Evolutionary conservation across 2,113 vertebrate species (phyloP).

Genomic region (Notechis scutatus): DNA sequence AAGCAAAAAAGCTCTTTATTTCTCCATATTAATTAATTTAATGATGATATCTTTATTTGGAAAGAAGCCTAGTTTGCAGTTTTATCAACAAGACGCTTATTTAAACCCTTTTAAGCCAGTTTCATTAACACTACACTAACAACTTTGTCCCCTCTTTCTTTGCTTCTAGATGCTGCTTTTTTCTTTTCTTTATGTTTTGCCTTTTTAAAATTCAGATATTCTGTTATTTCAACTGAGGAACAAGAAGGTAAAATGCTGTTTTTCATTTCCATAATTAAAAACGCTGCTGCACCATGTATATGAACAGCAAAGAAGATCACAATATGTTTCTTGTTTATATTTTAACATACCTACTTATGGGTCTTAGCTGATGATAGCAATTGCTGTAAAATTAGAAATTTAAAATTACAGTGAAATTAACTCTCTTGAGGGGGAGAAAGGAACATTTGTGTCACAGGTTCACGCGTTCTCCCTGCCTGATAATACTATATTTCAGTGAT

Average conservation of each 20-base stretch:
- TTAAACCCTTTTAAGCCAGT: slow-evolving; percentile 12
- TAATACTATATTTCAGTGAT: background rate
- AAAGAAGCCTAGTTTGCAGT: slow-evolving; percentile 19
- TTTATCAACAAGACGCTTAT: slow-evolving; percentile 24
- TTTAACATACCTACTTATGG: background rate
- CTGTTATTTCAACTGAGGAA: slow-evolving; percentile 61
- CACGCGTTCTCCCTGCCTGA: background rate
- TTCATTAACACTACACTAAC: slow-evolving; percentile 50
- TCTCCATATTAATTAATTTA: slow-evolving; percentile 15
- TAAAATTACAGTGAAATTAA: slow-evolving; percentile 14
- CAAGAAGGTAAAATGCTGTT: slow-evolving; percentile 66
- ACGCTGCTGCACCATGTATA: background rate
- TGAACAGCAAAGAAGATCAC: background rate
- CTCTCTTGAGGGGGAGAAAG: background rate
- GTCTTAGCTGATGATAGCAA: background rate
- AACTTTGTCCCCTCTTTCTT: slow-evolving; percentile 60
- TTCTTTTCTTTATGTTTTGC: slow-evolving; percentile 68
- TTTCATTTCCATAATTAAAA: slow-evolving; percentile 13
- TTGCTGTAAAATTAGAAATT: background rate
- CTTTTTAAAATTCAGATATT: slow-evolving; percentile 69
- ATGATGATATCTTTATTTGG: background rate
- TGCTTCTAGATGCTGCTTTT: slow-evolving; percentile 72
- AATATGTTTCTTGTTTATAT: background rate
- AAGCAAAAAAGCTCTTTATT: background rate
- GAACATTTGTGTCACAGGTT: background rate